A percentile compares a stretch with the other conserved stretches of the same genome.
phyloP scores from a whole-genome alignment of 2,888 invertebrate genomes.

The Eugnorisma glareosa region DNA sequence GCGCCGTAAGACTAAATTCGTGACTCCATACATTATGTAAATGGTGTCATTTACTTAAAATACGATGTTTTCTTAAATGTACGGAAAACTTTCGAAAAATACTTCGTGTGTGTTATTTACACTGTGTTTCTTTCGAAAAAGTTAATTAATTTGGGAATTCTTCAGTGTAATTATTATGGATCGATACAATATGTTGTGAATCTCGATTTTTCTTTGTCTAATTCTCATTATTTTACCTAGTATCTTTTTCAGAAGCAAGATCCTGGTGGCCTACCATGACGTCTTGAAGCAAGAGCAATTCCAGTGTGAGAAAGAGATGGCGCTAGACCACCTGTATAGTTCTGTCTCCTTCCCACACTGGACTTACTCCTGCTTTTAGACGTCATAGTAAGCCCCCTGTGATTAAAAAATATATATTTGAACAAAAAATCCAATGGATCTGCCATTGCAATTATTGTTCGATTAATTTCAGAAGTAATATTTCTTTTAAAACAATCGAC shows the following conservation, averaged over 20 bases:
- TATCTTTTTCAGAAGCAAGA: background rate
- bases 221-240: background rate
- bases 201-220: background rate
- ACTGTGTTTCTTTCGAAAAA: constrained; percentile 47
- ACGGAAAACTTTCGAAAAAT: constrained; percentile 62
- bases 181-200: background rate
- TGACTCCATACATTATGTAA: constrained; percentile 72
- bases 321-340: too few species aligned
- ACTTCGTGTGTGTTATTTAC: constrained; percentile 58
- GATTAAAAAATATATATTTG: background rate
- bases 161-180: background rate
- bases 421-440: too few species aligned
- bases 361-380: too few species aligned
- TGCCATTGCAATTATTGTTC: too few species aligned
- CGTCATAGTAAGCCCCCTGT: too few species aligned
- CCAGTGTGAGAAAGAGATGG: too few species aligned
- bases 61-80: constrained; percentile 65
- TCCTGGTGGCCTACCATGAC: too few species aligned
- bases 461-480: background rate
- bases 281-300: too few species aligned
- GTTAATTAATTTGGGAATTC: constrained; percentile 11
- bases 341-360: too few species aligned
- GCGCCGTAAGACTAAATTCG: constrained; percentile 48
- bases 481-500: background rate
- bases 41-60: constrained; percentile 52